Base-by-base conservation (phyloP, 2,113 vertebrate species). In the Alexandromys fortis region DNA sequence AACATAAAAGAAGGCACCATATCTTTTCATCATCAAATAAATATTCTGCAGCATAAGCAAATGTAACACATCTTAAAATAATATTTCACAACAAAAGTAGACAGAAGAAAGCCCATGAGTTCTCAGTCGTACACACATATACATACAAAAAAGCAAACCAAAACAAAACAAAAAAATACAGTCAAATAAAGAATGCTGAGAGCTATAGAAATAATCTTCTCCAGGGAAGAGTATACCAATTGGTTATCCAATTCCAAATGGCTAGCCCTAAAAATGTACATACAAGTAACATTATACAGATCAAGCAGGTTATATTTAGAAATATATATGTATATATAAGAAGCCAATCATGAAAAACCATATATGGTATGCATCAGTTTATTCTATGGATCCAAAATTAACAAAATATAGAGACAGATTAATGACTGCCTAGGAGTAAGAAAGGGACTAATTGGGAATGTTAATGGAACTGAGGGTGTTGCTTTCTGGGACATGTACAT, bases 321-420 rank as follows among this genome's bases (percentile, higher is more conserved):
- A 49, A 49, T 52, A 78, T 78, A 49, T 30, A 49, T 33, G 1
- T 49, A 33, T 55, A 55, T 55, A 55, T 52, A 89, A 49, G 58
- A 91, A 93, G 78, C 16, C 49, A 92, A 49, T 94, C 79, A 86
- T 42, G 42, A 86, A 77, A 77, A 42, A 68, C 45, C 49, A 91
- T 42, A 21, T 83, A 55, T 10, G n/a, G 9, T 88, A 86, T 81
- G 55, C 82, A 82, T 87, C 35, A 76, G 47, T 90, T 91, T 94
- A 38, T 76, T 72, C 35, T 89, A 92, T 42, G 30, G 35, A 10
- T 78, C 47, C 33, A 92, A 83, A 95, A 89, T 10, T 70, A 78
- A 78, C 9, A 96, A 52, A 65, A 65, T 91, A 85, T 12, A 75
- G 33, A 73, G 28, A 81, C 28, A 91, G 38, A 88, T 75, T 55